Evolutionary conservation across 2,113 vertebrate species (phyloP).

Genomic region (Dicrurus megarhynchus): DNA sequence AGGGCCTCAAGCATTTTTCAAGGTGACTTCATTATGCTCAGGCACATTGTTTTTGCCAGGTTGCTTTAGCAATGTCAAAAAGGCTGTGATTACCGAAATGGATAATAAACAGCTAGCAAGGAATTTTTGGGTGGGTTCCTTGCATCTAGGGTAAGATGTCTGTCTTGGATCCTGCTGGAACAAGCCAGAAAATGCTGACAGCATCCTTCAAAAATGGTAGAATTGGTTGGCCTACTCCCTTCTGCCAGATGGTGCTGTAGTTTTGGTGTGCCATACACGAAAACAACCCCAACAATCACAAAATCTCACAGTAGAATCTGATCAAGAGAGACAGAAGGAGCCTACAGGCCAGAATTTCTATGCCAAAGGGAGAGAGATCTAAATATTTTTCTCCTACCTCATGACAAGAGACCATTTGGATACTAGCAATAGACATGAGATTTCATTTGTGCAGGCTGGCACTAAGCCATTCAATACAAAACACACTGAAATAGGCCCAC

Average conservation of each 20-base stretch:
- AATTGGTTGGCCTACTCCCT: background rate
- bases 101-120: background rate
- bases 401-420: background rate
- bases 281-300: background rate
- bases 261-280: background rate
- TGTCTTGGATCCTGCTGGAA: background rate
- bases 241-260: background rate
- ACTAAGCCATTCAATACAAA: background rate
- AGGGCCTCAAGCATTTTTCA: background rate
- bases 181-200: background rate
- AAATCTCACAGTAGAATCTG: background rate
- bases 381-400: background rate
- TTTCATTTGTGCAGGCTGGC: background rate
- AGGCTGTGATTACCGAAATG: background rate
- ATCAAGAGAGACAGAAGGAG: background rate
- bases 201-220: background rate
- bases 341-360: background rate
- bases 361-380: background rate
- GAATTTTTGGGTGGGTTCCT: background rate
- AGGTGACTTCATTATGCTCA: background rate
- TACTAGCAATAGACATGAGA: background rate
- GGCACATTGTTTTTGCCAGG: background rate
- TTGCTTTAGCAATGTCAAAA: background rate
- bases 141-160: background rate
- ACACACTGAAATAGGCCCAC: background rate